phyloP scores from a whole-genome alignment of 2,888 invertebrate genomes.

The Oxystoma pomonae region DNA sequence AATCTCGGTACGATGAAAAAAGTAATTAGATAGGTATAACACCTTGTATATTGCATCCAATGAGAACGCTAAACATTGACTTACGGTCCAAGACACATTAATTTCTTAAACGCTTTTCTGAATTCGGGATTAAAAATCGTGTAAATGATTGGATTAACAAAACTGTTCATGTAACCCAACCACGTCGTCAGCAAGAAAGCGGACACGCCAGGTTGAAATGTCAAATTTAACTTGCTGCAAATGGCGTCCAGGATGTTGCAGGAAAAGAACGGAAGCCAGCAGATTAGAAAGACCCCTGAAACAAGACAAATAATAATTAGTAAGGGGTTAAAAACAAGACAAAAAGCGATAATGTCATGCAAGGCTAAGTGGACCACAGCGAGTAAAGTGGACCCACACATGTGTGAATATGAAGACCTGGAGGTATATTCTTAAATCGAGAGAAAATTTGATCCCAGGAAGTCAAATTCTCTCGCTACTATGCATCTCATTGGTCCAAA shows the following conservation, averaged over 20 bases:
- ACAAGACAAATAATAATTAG: conserved; percentile 25
- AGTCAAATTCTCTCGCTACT: no score
- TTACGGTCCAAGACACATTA: conserved; percentile 64
- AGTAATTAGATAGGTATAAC: no score
- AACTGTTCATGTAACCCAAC: conserved; percentile 97
- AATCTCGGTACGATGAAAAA: no score
- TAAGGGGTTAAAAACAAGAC: no score
- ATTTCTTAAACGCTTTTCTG: conserved; percentile 94
- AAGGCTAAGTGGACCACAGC: no score
- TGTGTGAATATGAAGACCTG: no score
- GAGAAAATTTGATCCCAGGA: no score
- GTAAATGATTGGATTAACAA: conserved; percentile 90
- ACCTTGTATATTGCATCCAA: no score
- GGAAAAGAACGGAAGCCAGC: conserved; percentile 99
- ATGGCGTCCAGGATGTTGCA: conserved; percentile 97
- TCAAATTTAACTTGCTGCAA: conserved; percentile 76
- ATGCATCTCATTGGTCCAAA: no score
- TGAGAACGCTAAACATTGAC: not conserved
- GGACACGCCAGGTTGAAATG: conserved; percentile 77
- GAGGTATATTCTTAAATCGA: no score
- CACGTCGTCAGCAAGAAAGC: conserved; percentile 94
- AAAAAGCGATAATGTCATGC: no score
- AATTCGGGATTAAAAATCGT: conserved; percentile 97
- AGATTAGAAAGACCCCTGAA: conserved; percentile 95
- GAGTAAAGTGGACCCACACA: no score